These are phyloP conservation scores for Dromaius novaehollandiae DNA, from an alignment of 2,113 vertebrate species.

Conservation along the genomic window DNA sequence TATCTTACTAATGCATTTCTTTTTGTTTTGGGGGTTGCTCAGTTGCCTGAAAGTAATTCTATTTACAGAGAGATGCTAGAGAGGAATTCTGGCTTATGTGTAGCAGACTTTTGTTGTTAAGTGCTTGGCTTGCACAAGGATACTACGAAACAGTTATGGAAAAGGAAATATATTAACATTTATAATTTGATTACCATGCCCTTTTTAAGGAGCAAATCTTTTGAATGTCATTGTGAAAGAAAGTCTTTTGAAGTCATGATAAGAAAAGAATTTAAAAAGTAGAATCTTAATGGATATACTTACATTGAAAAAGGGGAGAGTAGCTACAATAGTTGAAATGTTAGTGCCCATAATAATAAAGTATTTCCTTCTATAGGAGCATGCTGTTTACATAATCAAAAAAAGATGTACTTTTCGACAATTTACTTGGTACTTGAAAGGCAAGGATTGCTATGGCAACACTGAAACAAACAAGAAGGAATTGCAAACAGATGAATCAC, in stretches of 20 bases:
- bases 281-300: conserved; percentile 26
- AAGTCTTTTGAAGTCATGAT: neutral
- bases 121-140: neutral
- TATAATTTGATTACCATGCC: neutral
- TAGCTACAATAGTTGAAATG: conserved; percentile 16
- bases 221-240: neutral
- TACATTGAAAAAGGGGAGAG: neutral
- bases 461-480: conserved; percentile 64
- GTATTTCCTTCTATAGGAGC: conserved; percentile 51
- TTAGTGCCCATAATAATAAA: conserved; percentile 16
- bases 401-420: conserved; percentile 55
- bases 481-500: conserved; percentile 61
- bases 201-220: neutral
- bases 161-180: conserved; percentile 1
- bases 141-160: neutral
- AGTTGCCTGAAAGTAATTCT: neutral
- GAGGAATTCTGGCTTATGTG: neutral
- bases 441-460: conserved; percentile 69
- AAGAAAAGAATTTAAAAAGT: conserved; percentile 43
- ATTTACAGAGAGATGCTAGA: neutral
- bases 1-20: neutral
- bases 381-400: conserved; percentile 59
- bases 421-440: conserved; percentile 71
- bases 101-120: neutral
- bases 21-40: neutral